Conservation (phyloP, 2,888 invertebrate genomes). For the Erannis defoliaria region DNA sequence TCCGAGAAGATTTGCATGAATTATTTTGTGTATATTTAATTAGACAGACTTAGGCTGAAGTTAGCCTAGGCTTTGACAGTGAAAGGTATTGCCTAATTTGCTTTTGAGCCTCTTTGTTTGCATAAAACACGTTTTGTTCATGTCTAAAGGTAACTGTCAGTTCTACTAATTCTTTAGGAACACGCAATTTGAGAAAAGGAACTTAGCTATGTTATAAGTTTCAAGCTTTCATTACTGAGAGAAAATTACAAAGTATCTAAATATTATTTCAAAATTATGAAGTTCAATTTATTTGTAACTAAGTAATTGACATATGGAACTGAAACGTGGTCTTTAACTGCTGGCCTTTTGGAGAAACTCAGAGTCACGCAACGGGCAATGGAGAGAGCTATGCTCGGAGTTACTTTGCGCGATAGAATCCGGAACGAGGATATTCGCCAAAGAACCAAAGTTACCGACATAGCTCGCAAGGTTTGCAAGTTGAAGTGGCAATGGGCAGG, state of each 20-base stretch:
- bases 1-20: slow-evolving; percentile 45
- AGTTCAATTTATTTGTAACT: too few relatives aligned
- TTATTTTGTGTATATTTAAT: slow-evolving; percentile 48
- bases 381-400: too few relatives aligned
- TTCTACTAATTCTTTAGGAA: slow-evolving; percentile 2
- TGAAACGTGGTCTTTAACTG: too few relatives aligned
- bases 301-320: too few relatives aligned
- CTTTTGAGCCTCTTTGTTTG: slow-evolving; percentile 13
- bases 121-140: slow-evolving; percentile 1
- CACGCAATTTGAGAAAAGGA: neutral
- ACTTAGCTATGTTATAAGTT: neutral
- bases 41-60: slow-evolving; percentile 40
- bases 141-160: neutral
- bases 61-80: slow-evolving; percentile 27
- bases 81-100: slow-evolving; percentile 19
- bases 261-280: too few relatives aligned
- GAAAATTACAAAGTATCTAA: neutral
- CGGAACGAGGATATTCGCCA: too few relatives aligned
- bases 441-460: too few relatives aligned
- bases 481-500: too few relatives aligned
- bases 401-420: too few relatives aligned
- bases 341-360: too few relatives aligned
- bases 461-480: too few relatives aligned
- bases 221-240: neutral
- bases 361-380: too few relatives aligned